These are phyloP conservation scores for Bothrops jararaca DNA, from an alignment of 2,113 vertebrate genomes.

Conservation along the genomic window DNA sequence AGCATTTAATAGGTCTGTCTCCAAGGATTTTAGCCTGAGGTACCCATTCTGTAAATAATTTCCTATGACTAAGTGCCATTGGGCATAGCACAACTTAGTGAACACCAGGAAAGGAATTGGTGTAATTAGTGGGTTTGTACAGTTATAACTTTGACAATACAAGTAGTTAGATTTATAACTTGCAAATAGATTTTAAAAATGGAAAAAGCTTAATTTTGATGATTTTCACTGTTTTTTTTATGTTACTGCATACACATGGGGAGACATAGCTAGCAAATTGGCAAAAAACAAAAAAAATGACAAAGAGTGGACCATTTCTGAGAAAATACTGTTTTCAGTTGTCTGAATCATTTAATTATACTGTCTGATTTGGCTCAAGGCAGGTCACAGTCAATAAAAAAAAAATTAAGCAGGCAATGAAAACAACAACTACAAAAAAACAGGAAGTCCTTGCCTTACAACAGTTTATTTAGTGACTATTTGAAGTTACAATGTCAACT, in stretches of 20 bases:
- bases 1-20: background rate
- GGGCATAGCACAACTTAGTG: background rate
- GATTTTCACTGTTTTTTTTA: background rate
- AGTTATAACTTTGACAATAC: background rate
- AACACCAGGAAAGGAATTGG: too few relatives aligned
- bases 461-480: background rate
- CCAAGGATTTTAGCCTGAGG: background rate
- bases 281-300: background rate
- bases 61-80: background rate
- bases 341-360: background rate
- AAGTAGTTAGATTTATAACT: background rate
- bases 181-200: background rate
- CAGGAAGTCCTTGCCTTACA: background rate
- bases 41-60: background rate
- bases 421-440: background rate
- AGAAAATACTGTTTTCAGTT: background rate
- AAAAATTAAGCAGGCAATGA: background rate
- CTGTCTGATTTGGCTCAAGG: background rate
- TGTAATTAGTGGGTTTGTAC: background rate
- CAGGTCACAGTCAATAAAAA: background rate
- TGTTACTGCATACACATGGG: background rate
- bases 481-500: background rate
- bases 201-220: background rate
- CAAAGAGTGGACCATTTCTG: background rate
- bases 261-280: background rate